Evolutionary conservation across 2,113 vertebrate genomes (phyloP).

Genomic region (Saccopteryx bilineata): DNA sequence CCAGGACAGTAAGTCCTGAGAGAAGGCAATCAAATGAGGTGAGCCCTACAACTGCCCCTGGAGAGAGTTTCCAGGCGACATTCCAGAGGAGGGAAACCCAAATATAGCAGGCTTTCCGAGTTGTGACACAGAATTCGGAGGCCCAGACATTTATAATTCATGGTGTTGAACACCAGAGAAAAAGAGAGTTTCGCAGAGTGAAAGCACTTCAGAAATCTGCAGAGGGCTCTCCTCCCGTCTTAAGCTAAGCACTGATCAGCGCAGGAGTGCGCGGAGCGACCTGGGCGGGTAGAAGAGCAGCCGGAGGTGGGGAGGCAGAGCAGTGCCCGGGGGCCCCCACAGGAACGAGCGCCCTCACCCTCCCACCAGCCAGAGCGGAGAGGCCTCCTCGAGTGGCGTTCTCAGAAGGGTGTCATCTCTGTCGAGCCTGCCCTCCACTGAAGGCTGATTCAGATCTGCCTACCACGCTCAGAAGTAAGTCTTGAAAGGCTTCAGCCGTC

Average conservation of each 20-base stretch:
- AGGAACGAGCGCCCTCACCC: rapidly evolving
- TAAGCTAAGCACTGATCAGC: rapidly evolving
- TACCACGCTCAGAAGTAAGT: neutral
- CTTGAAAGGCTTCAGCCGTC: neutral
- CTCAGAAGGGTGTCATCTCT: neutral
- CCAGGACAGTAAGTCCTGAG: neutral
- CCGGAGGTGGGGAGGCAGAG: neutral
- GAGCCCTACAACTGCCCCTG: neutral
- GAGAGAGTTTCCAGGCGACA: neutral
- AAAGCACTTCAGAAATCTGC: rapidly evolving
- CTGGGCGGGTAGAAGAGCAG: neutral
- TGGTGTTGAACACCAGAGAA: neutral
- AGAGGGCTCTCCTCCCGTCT: neutral
- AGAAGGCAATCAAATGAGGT: neutral
- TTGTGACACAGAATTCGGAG: neutral
- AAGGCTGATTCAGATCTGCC: neutral
- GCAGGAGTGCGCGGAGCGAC: rapidly evolving
- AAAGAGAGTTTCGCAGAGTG: rapidly evolving
- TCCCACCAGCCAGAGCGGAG: neutral
- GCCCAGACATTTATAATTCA: too few species aligned
- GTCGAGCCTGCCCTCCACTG: too few species aligned
- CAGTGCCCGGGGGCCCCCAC: too few species aligned
- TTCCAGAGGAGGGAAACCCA: neutral
- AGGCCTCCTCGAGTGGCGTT: neutral
- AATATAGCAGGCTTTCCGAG: neutral